Evolutionary conservation across 2,113 vertebrate genomes (phyloP).

Genomic region (Petroica traversi): DNA sequence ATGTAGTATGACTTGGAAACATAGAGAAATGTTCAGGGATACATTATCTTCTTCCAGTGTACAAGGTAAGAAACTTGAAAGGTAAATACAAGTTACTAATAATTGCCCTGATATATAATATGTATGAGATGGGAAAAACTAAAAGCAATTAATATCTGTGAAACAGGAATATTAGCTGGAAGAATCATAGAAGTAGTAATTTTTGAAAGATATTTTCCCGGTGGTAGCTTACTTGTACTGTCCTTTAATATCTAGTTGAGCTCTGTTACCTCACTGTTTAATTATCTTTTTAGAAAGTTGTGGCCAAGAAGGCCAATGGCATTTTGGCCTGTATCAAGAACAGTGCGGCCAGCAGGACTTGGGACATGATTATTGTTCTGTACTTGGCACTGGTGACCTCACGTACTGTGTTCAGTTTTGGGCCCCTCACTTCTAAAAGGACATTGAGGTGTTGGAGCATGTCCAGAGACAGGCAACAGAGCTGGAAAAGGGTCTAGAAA

Average conservation of each 20-base stretch:
- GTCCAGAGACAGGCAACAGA: neutral
- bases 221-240: neutral
- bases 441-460: neutral
- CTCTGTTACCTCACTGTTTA: neutral
- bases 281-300: neutral
- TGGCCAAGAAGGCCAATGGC: neutral
- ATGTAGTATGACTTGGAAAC: neutral
- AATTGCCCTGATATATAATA: neutral
- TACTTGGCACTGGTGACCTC: neutral
- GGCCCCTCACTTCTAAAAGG: neutral
- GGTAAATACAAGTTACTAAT: neutral
- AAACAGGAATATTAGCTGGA: neutral
- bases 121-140: neutral
- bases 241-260: fast-evolving
- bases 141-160: neutral
- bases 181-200: neutral
- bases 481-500: neutral
- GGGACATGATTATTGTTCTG: neutral
- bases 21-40: neutral
- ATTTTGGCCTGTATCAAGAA: neutral
- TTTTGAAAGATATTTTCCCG: neutral
- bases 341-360: neutral
- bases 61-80: neutral
- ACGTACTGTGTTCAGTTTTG: neutral
- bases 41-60: neutral